These are phyloP conservation scores for Morinoia aosen DNA, from an alignment of 2,888 invertebrate species.

Conservation along the genomic window DNA sequence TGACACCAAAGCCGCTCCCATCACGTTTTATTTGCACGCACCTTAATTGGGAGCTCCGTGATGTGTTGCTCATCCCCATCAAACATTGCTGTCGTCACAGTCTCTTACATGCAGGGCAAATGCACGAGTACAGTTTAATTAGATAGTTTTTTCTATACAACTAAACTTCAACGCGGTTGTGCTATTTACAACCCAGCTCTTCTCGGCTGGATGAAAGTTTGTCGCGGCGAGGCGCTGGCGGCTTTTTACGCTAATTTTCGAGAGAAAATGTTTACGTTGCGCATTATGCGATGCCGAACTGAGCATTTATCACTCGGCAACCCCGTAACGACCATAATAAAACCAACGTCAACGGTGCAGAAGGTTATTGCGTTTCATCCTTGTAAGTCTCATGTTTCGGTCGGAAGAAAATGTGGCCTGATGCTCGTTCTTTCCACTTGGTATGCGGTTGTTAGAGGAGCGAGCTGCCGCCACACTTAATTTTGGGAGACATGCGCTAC, in stretches of 20 bases:
- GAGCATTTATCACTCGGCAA: neutral
- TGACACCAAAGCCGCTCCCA: neutral
- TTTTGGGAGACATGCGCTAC: too few relatives aligned
- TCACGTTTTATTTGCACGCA: neutral
- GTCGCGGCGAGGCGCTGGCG: neutral
- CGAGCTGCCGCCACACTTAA: too few relatives aligned
- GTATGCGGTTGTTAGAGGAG: too few relatives aligned
- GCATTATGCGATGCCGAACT: neutral
- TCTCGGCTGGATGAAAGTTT: neutral
- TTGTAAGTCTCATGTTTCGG: too few relatives aligned
- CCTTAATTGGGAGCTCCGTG: neutral
- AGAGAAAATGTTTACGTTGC: neutral
- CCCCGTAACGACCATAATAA: neutral
- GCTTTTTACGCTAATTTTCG: neutral
- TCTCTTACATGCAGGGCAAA: neutral
- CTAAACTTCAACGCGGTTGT: neutral
- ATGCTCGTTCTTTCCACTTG: too few relatives aligned
- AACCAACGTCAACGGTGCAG: too few relatives aligned
- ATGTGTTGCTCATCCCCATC: neutral
- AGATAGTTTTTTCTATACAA: neutral
- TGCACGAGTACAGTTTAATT: neutral
- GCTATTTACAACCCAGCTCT: neutral
- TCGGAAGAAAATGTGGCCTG: too few relatives aligned
- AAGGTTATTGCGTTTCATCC: too few relatives aligned
- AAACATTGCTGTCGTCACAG: neutral